Conservation (phyloP, 2,888 invertebrate species). For the Microctonus hyperodae region DNA sequence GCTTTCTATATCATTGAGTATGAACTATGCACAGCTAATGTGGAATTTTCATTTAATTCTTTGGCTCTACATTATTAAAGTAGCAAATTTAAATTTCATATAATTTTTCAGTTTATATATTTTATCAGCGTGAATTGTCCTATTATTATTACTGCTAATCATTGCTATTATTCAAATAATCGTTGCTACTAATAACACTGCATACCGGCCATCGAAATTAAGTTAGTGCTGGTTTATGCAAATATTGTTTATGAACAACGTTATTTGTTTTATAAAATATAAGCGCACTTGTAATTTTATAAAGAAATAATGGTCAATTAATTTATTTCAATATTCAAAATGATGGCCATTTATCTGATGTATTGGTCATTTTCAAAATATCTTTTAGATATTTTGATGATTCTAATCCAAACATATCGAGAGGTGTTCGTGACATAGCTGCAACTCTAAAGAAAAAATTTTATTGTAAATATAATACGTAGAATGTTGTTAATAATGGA, state of each 20-base stretch:
- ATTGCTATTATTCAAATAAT: background rate
- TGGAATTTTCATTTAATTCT: slow-evolving; percentile 20
- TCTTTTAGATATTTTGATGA: slow-evolving; percentile 65
- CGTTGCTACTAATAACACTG: background rate
- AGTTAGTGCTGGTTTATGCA: background rate
- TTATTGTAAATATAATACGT: slow-evolving; percentile 27
- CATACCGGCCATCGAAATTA: background rate
- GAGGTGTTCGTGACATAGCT: slow-evolving; percentile 67
- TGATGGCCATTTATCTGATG: slow-evolving; percentile 52
- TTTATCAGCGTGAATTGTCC: background rate
- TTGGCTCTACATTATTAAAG: slow-evolving; percentile 28
- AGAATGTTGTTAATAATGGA: slow-evolving; percentile 15
- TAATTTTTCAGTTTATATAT: background rate
- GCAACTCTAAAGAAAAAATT: slow-evolving; percentile 64
- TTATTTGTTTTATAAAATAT: background rate
- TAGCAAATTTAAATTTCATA: background rate
- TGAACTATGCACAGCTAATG: background rate
- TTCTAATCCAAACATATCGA: slow-evolving; percentile 71
- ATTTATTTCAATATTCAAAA: slow-evolving; percentile 47
- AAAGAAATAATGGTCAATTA: background rate
- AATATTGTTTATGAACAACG: background rate
- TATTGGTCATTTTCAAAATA: slow-evolving; percentile 63
- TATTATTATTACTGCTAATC: background rate
- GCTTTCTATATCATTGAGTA: background rate
- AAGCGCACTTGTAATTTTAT: background rate